Conservation (phyloP, 2,888 invertebrate genomes). For the Balanococcus diminutus region DNA sequence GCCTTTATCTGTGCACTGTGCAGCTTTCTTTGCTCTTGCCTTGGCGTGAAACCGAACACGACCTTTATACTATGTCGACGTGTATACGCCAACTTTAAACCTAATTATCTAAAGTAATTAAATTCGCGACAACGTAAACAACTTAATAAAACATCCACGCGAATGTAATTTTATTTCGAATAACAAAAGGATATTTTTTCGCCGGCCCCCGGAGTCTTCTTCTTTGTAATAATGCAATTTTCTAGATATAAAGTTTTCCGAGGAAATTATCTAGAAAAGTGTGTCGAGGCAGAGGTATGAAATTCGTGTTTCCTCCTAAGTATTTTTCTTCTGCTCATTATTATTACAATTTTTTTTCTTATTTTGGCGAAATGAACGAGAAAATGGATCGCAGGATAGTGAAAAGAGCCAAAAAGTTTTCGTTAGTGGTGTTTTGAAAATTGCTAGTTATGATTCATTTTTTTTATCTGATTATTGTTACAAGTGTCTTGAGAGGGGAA, state of each 20-base stretch:
- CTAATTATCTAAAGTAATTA: slow-evolving; percentile 16
- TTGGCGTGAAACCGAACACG: not conserved
- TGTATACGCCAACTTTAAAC: slow-evolving; percentile 20
- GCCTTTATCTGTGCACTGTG: not conserved
- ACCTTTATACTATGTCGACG: not conserved
- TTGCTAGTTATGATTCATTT: too few relatives aligned
- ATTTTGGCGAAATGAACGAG: not conserved
- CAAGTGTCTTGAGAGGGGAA: too few relatives aligned
- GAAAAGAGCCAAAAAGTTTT: too few relatives aligned
- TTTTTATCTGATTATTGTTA: too few relatives aligned
- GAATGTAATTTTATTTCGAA: not conserved
- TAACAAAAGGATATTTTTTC: not conserved
- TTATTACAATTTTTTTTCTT: not conserved
- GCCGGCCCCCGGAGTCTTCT: not conserved
- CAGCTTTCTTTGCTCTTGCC: not conserved
- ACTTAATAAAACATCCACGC: slow-evolving; percentile 21
- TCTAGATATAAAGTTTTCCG: not conserved
- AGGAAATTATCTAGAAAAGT: not conserved
- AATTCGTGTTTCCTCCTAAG: too few relatives aligned
- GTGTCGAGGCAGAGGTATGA: too few relatives aligned
- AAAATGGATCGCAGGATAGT: too few relatives aligned
- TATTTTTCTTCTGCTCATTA: not conserved
- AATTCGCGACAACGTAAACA: slow-evolving; percentile 27
- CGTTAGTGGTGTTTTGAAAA: too few relatives aligned
- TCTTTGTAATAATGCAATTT: not conserved